Evolutionary conservation across 2,797 vertebrate species (phyloP), one percentile per base, ranked within the genome.

Genomic region (Thaleichthys pacificus): DNA sequence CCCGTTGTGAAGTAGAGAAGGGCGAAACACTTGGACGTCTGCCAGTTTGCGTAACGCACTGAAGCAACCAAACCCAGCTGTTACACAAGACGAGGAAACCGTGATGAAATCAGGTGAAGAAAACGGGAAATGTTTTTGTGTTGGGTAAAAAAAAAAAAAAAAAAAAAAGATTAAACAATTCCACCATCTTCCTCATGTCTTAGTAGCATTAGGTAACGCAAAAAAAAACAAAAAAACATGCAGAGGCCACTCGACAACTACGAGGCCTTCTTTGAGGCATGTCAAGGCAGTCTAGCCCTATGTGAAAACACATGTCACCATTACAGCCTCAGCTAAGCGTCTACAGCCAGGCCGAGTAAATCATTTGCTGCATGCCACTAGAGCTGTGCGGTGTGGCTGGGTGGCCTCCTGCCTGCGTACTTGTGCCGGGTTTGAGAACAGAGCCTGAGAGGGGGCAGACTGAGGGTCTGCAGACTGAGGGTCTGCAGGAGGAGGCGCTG

Each of bases 341-440:
- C 70, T 71, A 78, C 75, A 86, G 73, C 49, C n/a, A 28, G 51
- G 78, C 78, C 75, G 60, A 22, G 66, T 74, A 75, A 73, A 79
- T 72, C 71, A 74, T 74, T 68, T 73, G 86, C 81, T 69, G 80
- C 89, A 90, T 91, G 89, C 88, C 87, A 83, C 82, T 84, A 70
- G 68, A 66, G 87, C 83, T 81, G 80, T 80, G 85, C 49, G 3
- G 49, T 5, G 49, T 3, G 15, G 5, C 49, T 17, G 8, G 15
- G 49, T 17, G 12, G 15, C 49, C 12, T 51, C 49, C 49, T 51
- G 92, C 91, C 94, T 94, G 96, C 97, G 82, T 99, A 98, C 97
- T 99, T 99, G 96, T 93, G 95, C 93, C 90, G 94, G 91, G 94
- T 96, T 97, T 96, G 95, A 94, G 95, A 96, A 98, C 93, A 95